phyloP scores from a whole-genome alignment of 1,140 invertebrate species.

The Medauroidea extradentata region DNA sequence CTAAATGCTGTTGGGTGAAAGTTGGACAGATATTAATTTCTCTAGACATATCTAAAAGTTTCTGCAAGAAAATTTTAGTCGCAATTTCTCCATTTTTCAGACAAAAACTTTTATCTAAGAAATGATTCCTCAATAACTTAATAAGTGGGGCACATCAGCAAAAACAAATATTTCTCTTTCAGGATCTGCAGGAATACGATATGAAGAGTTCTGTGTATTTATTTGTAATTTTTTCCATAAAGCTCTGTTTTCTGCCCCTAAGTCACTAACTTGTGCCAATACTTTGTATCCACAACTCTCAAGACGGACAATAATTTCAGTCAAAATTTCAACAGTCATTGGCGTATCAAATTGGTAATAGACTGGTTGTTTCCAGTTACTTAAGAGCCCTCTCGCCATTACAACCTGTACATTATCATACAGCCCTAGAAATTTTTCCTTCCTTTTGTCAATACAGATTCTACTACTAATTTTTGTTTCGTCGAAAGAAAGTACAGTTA shows the following conservation, averaged over 20 bases:
- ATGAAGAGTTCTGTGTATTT: not conserved
- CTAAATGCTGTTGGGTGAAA: no score
- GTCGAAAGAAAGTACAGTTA: slow-evolving; percentile 19
- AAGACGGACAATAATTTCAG: slow-evolving; percentile 15
- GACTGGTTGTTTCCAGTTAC: slow-evolving; percentile 37
- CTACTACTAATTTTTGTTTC: slow-evolving; percentile 16
- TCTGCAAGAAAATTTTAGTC: not conserved
- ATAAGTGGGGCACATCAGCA: slow-evolving; percentile 18
- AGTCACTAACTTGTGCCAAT: slow-evolving; percentile 16
- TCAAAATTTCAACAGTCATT: slow-evolving; percentile 24
- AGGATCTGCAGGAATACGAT: slow-evolving; percentile 6
- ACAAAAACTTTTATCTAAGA: slow-evolving; percentile 9
- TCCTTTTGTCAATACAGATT: slow-evolving; percentile 10
- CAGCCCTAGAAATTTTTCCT: slow-evolving; percentile 16
- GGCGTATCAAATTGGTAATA: slow-evolving; percentile 31
- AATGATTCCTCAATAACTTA: slow-evolving; percentile 16
- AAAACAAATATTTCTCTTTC: slow-evolving; percentile 15
- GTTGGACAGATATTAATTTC: slow-evolving; percentile 10
- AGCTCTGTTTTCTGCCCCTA: slow-evolving; percentile 11
- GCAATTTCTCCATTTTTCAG: slow-evolving; percentile 2
- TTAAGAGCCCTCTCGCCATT: slow-evolving; percentile 22
- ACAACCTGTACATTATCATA: slow-evolving; percentile 16
- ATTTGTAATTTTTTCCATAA: slow-evolving; percentile 8
- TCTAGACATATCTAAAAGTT: not conserved
- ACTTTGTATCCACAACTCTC: slow-evolving; percentile 17